Conservation (phyloP, 1,140 invertebrate genomes). For the fruit fly (Drosophila melanogaster) region Release_6_plus_ISO1_MT NT_033779.5:2263001-2263500, state of each 20-base stretch:
- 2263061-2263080: constrained; percentile 17
- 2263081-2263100: not conserved
- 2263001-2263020: constrained; percentile 22
- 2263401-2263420: too few relatives aligned
- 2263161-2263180: constrained; percentile 71
- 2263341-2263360: constrained; percentile 10
- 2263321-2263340: constrained; percentile 21
- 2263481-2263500: constrained; percentile 6
- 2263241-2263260: not conserved
- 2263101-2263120: constrained; percentile 65
- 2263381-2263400: too few relatives aligned
- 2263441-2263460: too few relatives aligned
- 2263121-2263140: constrained; percentile 59
- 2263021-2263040: constrained; percentile 73
- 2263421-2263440: too few relatives aligned
- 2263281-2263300: constrained; percentile 75
- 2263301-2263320: constrained; percentile 26
- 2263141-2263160: constrained; percentile 80
- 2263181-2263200: constrained; percentile 40
- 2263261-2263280: constrained; percentile 22
- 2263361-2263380: not conserved
- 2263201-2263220: constrained; percentile 61
- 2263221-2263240: constrained; percentile 16
- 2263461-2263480: not conserved
- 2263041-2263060: constrained; percentile 45